A percentile compares a stretch with the other conserved stretches of the same genome.
phyloP scores from a whole-genome alignment of 2,888 invertebrate genomes.

The Cancer borealis region DNA sequence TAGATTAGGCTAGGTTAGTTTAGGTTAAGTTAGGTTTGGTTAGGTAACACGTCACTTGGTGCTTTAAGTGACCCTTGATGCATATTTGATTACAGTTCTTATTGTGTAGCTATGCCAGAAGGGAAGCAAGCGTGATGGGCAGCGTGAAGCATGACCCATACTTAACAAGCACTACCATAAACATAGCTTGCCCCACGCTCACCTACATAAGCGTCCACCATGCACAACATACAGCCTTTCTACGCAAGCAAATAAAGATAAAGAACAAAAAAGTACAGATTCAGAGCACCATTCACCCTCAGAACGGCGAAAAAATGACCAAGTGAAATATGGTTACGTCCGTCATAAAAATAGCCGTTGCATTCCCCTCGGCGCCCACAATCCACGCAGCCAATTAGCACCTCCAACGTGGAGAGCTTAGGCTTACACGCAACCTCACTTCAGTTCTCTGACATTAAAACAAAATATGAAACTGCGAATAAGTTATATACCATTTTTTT shows the following conservation, averaged over 20 bases:
- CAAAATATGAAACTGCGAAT: slow-evolving; percentile 1
- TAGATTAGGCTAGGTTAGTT: too few species aligned
- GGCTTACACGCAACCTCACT: neutral
- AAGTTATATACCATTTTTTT: slow-evolving; percentile 12
- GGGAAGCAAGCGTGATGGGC: too few species aligned
- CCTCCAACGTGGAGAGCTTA: neutral
- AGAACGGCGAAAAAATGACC: neutral
- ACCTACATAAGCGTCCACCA: neutral
- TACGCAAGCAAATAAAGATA: slow-evolving; percentile 4
- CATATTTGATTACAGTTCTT: too few species aligned
- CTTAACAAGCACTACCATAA: neutral
- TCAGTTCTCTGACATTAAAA: neutral
- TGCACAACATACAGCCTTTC: neutral
- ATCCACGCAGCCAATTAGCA: neutral
- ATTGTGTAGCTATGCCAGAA: too few species aligned
- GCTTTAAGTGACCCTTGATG: too few species aligned
- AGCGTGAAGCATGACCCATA: neutral
- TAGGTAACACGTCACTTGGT: too few species aligned
- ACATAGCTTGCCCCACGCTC: neutral
- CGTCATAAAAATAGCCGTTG: neutral
- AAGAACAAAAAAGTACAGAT: neutral
- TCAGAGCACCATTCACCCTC: slow-evolving; percentile 15
- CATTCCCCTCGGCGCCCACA: neutral
- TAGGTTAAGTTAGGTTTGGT: too few species aligned
- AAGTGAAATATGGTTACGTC: neutral